Base-by-base conservation (phyloP, 2,797 vertebrate genomes). In the Gymnothorax javanicus region DNA sequence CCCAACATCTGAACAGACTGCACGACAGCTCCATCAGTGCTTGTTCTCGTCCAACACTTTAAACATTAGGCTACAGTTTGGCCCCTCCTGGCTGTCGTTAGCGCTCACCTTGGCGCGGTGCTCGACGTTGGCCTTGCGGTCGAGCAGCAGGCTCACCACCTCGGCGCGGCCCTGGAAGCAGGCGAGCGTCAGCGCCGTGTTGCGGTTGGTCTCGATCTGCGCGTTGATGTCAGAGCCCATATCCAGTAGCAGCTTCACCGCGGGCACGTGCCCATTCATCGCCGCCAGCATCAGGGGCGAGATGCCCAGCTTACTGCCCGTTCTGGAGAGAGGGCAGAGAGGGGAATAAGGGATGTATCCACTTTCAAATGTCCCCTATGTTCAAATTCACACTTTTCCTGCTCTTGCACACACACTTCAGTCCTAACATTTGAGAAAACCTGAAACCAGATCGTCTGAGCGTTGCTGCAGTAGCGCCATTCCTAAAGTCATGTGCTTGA, bases 171-270 rank as follows among this genome's bases (percentile, higher is more conserved):
- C 99, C 91, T 99, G 99, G 93, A 99, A 99, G 93, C 99, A 99
- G 91, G 99, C 99, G 87, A 99, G 93, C 33, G 99, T 99, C 59
- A 99, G 96, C 81, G 99, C 99, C 2, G 99, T 99, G 91, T 99
- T 99, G 92, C 99, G 96, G 95, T 99, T 99, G 91, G 99, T 99
- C 94, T 99, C 99, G 84, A 99, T 99, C 88, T 99, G 99, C 88
- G 99, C 99, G 0, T 99, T 99, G 91, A 99, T 99, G 90, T 99
- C 99, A 0, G 99, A 99, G 88, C 99, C 99, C 98, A 99, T 99
- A 90, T 99, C 99, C 75, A 99, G 95, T 92, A 99, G 91, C 91
- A 99, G 94, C 93, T 99, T 99, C 92, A 99, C 99, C 2, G 99
- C 98, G 50, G 99, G 98, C 57, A 99, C 98, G 0, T 99, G 99